Evolutionary conservation across 2,888 invertebrate species (phyloP).

Genomic region (Actias luna): DNA sequence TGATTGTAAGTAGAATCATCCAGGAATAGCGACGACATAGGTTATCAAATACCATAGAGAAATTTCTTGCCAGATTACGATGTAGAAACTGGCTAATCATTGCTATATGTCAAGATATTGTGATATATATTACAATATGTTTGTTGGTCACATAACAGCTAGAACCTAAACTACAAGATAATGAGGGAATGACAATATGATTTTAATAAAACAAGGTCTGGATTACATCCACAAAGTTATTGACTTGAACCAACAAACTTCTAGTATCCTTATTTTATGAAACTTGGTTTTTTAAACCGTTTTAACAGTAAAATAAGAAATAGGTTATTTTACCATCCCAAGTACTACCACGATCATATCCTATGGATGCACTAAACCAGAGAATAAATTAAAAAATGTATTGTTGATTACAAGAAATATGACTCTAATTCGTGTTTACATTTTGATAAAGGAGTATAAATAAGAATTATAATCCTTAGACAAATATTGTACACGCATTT

Average conservation of each 20-base stretch:
- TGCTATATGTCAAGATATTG: not conserved
- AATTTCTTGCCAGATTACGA: not conserved
- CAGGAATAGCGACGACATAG: not conserved
- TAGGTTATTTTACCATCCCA: not conserved
- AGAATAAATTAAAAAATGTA: not conserved
- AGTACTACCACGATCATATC: not conserved
- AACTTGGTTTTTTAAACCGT: conserved; percentile 60
- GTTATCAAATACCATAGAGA: not conserved
- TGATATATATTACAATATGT: not conserved
- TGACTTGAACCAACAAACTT: not conserved
- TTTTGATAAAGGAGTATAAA: too few species aligned
- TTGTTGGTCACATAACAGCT: not conserved
- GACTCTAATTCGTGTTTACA: too few species aligned
- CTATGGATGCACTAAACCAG: not conserved
- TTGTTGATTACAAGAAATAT: too few species aligned
- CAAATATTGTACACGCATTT: too few species aligned
- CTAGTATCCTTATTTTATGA: conserved; percentile 57
- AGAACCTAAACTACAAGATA: not conserved
- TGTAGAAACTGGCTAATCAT: not conserved
- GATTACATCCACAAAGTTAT: not conserved
- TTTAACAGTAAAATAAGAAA: conserved; percentile 39
- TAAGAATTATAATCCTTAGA: too few species aligned
- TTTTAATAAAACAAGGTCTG: not conserved
- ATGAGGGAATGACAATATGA: not conserved
- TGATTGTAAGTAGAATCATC: not conserved